Evolutionary conservation across 1,140 invertebrate genomes (phyloP), one percentile per base, ranked within the genome.

Genomic region (Dendrolimus punctatus): DNA sequence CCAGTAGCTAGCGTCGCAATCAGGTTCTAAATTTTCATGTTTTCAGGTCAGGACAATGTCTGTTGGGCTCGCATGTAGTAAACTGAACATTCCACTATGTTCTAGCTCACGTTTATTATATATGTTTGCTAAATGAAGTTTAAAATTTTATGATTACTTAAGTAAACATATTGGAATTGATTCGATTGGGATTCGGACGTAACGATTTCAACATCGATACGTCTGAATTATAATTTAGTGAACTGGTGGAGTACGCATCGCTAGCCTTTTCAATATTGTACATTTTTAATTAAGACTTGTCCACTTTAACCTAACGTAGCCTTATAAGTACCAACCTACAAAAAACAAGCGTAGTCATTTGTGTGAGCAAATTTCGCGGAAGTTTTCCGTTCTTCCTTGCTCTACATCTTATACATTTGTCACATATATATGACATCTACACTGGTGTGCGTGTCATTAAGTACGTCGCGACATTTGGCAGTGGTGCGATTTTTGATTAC

Each of bases 321-420:
- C 61, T 81, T 76, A 80, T 73, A 73, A 76, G 69, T 68, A 72
- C 60, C 71, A 63, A 78, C 76, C 69, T 76, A 72, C 66, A 81
- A 86, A 85, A 85, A 85, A 81, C 80, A 80, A 83, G 80, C 80
- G 73, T 74, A 71, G 80, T 83, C 80, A 85, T 85, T 85, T 84
- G 69, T 71, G 71, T 69, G 78, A 71, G 69, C 79, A 82, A 85
- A 85, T 84, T 85, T 76, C 62, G 76, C 64, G 80, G 80, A 85
- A 85, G 77, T 81, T 83, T 79, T 62, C 68, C 73, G 66, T 71
- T 74, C 71, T 73, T 76, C 68, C 66, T 53, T 55, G 48, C 54
- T 58, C 57, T 66, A 71, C 66, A 70, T 67, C 67, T 64, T 57
- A 60, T 65, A 56, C 56, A 46, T 55, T 50, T 58, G 52, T 23